These are phyloP conservation scores for Platerodrilus igneus DNA, from an alignment of 2,888 invertebrate genomes.

Conservation along the genomic window DNA sequence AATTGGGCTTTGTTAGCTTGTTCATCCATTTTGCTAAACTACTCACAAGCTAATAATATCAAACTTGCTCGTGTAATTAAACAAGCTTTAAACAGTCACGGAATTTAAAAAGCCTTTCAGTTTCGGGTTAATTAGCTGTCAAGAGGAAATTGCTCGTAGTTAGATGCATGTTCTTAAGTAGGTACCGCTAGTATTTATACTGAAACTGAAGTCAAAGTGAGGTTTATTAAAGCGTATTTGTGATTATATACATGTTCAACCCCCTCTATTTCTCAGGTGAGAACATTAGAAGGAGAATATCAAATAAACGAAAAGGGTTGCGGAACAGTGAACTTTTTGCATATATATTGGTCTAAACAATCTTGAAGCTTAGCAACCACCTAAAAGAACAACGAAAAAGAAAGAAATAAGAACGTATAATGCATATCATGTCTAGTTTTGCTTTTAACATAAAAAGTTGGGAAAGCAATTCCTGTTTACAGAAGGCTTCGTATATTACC, in stretches of 20 bases:
- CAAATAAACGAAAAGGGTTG: conserved; percentile 13
- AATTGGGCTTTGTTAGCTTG: conserved; percentile 6
- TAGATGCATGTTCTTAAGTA: neutral
- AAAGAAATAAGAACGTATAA: neutral
- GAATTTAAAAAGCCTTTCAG: conserved; percentile 9
- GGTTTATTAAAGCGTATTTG: conserved; percentile 13
- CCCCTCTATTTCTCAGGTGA: conserved; percentile 17
- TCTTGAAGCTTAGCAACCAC: conserved; percentile 20
- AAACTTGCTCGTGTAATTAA: no score
- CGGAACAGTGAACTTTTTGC: conserved; percentile 21
- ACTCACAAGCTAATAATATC: neutral
- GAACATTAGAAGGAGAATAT: conserved; percentile 17
- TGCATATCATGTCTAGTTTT: neutral
- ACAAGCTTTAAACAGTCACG: conserved; percentile 13
- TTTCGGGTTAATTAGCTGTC: conserved; percentile 17
- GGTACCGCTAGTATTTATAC: conserved; percentile 1
- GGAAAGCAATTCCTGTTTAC: no score
- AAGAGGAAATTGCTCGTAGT: conserved; percentile 3
- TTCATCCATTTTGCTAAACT: conserved; percentile 5
- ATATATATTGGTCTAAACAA: conserved; percentile 18
- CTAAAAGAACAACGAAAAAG: conserved; percentile 13
- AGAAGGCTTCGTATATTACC: no score
- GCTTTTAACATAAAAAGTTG: neutral
- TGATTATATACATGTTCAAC: conserved; percentile 12
- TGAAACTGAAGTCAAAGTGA: conserved; percentile 11